Percentiles rank a stretch among this genome's conserved stretches.
Conservation (phyloP, 2,888 invertebrate genomes). For the Blastobasis adustella region DNA sequence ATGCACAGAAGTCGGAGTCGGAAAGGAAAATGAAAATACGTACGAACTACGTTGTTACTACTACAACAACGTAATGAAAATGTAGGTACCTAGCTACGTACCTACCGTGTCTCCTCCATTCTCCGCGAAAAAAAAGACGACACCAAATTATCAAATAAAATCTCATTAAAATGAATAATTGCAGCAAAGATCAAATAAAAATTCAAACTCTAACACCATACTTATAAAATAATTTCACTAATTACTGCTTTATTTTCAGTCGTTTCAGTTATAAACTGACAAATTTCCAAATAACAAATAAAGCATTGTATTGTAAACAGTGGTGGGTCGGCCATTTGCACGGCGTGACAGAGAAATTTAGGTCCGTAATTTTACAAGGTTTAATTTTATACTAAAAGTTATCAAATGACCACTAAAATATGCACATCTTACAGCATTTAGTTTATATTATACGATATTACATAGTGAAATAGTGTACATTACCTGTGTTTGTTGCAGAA, state of each 20-base stretch:
- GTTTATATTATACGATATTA: constrained; percentile 34
- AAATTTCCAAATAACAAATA: constrained; percentile 37
- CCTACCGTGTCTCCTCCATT: no score
- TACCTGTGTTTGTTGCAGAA: constrained; percentile 73
- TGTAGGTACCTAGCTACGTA: no score
- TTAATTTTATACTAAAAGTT: constrained; percentile 58
- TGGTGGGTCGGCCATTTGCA: constrained; percentile 84
- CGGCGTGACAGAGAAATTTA: constrained; percentile 78
- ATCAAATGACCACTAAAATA: constrained; percentile 59
- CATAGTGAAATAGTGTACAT: constrained; percentile 57
- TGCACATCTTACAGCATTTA: constrained; percentile 48
- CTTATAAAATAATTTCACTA: constrained; percentile 39
- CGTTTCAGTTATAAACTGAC: constrained; percentile 30
- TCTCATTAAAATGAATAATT: no score
- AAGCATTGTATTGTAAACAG: constrained; percentile 71
- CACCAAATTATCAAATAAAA: no score
- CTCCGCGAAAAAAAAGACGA: no score
- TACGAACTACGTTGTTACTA: no score
- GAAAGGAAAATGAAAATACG: no score
- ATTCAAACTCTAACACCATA: constrained; percentile 10
- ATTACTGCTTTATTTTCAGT: constrained; percentile 28
- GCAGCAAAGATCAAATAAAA: no score
- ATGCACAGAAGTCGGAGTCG: background rate
- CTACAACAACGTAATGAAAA: no score
- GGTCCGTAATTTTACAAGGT: constrained; percentile 69